A percentile compares a stretch with the other conserved stretches of the same genome.
phyloP scores from a whole-genome alignment of 2,797 vertebrate species.

The Jordanella pulchra region DNA sequence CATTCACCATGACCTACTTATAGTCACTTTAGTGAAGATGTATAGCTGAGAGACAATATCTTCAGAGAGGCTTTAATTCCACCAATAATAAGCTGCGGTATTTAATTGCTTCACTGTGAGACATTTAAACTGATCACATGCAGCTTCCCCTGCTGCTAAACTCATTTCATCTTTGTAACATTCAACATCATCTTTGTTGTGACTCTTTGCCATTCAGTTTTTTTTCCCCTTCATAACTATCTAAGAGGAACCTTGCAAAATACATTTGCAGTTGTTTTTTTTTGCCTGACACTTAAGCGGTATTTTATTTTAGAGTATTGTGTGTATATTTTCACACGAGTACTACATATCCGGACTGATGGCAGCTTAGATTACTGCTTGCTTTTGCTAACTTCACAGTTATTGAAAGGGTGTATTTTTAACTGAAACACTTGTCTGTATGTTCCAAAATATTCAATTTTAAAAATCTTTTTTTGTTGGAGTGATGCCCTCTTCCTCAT shows the following conservation, averaged over 20 bases:
- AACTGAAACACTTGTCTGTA: too few species aligned
- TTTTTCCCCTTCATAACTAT: neutral
- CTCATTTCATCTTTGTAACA: neutral
- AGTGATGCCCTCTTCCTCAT: neutral
- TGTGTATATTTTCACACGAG: neutral
- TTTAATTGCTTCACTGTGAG: constrained; percentile 23
- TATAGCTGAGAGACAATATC: constrained; percentile 9
- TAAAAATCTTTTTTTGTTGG: neutral
- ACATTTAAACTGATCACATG: constrained; percentile 27
- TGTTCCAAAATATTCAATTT: too few species aligned
- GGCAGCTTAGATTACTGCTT: neutral
- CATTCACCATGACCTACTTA: constrained; percentile 2
- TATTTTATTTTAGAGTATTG: neutral
- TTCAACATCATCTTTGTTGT: neutral
- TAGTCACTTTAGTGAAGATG: constrained; percentile 4
- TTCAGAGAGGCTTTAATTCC: constrained; percentile 19
- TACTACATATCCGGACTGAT: too few species aligned
- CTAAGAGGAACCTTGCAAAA: neutral
- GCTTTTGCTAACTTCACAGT: neutral
- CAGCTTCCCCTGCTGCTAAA: constrained; percentile 7
- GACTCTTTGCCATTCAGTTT: neutral
- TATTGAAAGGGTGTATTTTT: too few species aligned
- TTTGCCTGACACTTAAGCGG: neutral
- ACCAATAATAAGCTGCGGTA: constrained; percentile 28
- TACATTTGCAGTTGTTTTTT: neutral